Evolutionary conservation across 2,113 vertebrate genomes (phyloP), one percentile per base, ranked within the genome.

Genomic region (Sylvia atricapilla): DNA sequence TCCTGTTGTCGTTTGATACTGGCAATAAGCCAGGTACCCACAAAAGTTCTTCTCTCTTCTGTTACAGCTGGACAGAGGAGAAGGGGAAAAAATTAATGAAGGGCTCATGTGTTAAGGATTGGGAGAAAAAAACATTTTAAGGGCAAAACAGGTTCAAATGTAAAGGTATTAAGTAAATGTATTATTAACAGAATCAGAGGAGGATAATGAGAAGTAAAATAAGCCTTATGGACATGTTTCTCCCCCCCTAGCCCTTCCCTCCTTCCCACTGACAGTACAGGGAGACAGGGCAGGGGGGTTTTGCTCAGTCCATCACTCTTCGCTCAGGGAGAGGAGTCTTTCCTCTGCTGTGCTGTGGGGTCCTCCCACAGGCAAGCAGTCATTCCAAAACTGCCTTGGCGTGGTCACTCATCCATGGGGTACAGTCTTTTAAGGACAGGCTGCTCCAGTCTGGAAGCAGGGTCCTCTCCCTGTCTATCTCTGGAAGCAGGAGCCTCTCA

Each of bases 321-420:
- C 0, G 0, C 8, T 75, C 73, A 37, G 33, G 11, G 53, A 59
- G 19, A 28, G 24, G 53, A 30, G 4, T 22, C 41, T 16, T 58
- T 35, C 6, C 41, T 58, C 41, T 35, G 41, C 55, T 3, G 2
- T 58, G 41, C 55, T 2, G 1, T 59, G 43, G 33, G 25, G 43
- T 35, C 43, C 25, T 23, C 15, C 41, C 11, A 46, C 1, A 4
- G 41, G 33, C 49, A 56, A 8, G 21, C 31, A 35, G 33, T 30
- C 5, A 2, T 37, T 35, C 41, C 55, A 35, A 35, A 75, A 30
- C 41, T 46, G 24, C 2, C 10, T 19, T 58, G 11, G 18, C 2
- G 1, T 7, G 31, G 14, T 35, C 24, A 74, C 33, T 46, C 3
- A 0, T 58, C 41, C 19, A 58, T 1, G 1, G 41, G 18, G 18